Evolutionary conservation across 2,888 invertebrate species (phyloP).

Genomic region (Limnephilus auricula): DNA sequence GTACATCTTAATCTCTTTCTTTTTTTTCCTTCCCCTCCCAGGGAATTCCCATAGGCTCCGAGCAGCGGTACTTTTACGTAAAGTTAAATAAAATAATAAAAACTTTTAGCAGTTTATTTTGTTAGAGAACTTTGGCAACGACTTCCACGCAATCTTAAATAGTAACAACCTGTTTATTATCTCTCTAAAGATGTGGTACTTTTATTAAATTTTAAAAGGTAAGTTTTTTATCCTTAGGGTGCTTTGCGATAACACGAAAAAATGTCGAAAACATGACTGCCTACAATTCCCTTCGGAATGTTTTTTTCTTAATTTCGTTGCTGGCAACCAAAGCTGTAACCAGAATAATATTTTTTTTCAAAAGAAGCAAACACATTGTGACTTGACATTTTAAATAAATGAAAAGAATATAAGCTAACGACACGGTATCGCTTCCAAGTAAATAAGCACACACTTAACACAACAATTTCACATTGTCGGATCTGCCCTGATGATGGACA

Average conservation of each 20-base stretch:
- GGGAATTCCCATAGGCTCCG: neutral
- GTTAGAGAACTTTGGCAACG: neutral
- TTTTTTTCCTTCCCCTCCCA: neutral
- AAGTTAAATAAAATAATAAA: neutral
- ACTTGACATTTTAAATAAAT: too few relatives aligned
- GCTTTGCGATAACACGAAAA: neutral
- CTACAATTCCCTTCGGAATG: neutral
- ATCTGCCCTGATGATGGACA: too few relatives aligned
- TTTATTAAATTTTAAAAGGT: neutral
- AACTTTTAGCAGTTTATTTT: neutral
- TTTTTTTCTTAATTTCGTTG: neutral
- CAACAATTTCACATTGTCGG: too few relatives aligned
- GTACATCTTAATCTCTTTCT: neutral
- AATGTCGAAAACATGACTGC: neutral
- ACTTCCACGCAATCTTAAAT: neutral
- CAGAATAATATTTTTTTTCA: neutral
- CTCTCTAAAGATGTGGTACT: neutral
- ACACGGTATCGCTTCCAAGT: too few relatives aligned
- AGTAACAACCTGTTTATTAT: neutral
- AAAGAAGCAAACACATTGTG: too few relatives aligned
- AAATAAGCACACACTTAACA: too few relatives aligned
- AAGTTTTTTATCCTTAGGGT: neutral
- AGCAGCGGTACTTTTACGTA: neutral
- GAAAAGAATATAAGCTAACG: too few relatives aligned
- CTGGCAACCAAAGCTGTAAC: neutral